A percentile compares a stretch with the other conserved stretches of the same genome.
Evolutionary conservation across 1,140 invertebrate genomes (phyloP).

Genomic region (Heliothis subflexa): DNA sequence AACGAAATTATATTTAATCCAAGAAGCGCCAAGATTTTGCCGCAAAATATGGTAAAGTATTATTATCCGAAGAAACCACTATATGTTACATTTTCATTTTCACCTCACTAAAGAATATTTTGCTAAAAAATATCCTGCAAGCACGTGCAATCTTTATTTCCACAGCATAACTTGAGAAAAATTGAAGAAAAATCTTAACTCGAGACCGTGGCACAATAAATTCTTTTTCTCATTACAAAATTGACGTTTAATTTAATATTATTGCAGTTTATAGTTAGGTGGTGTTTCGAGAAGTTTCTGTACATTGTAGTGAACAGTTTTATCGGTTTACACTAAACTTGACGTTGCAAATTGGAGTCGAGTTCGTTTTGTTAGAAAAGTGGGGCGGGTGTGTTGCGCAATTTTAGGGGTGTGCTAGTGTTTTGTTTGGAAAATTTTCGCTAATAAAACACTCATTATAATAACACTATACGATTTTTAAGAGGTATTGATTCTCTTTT

Average conservation of each 20-base stretch:
- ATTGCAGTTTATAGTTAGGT: slow-evolving; percentile 42
- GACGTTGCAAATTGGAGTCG: slow-evolving; percentile 30
- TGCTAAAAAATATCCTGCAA: slow-evolving; percentile 6
- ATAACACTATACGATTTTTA: too few species aligned
- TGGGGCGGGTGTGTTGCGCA: not conserved
- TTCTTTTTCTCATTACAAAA: slow-evolving; percentile 45
- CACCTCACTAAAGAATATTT: slow-evolving; percentile 16
- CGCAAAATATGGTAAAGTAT: slow-evolving; percentile 8
- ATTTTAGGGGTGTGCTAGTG: not conserved
- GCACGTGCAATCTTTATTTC: slow-evolving; percentile 40
- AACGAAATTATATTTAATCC: not conserved
- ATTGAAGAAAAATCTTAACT: slow-evolving; percentile 38
- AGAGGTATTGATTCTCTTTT: too few species aligned
- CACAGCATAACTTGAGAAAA: slow-evolving; percentile 1
- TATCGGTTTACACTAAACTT: slow-evolving; percentile 40
- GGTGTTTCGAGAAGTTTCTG: slow-evolving; percentile 16
- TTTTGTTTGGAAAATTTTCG: not conserved
- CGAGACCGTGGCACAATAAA: slow-evolving; percentile 26
- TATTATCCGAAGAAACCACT: not conserved
- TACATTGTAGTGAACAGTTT: slow-evolving; percentile 28
- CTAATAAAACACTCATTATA: not conserved
- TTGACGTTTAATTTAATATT: slow-evolving; percentile 47
- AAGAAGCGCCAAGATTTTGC: not conserved
- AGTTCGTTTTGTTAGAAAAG: slow-evolving; percentile 27
- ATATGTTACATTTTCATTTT: slow-evolving; percentile 38